Evolutionary conservation across 2,113 vertebrate genomes (phyloP).

Genomic region (Mystacornis crossleyi): DNA sequence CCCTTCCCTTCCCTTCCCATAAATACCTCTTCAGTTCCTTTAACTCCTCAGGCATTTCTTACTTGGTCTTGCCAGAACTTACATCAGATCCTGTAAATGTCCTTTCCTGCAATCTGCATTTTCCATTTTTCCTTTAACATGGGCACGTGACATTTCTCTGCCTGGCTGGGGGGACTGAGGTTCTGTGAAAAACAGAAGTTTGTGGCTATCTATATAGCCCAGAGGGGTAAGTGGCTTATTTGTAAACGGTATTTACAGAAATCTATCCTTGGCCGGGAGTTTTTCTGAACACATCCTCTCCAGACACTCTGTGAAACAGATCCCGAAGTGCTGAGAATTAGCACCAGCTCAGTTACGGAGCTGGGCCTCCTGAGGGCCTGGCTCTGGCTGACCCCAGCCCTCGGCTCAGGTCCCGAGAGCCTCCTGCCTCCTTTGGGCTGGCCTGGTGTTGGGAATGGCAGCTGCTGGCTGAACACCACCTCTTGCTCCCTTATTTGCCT

Average conservation of each 20-base stretch:
- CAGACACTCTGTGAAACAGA: background rate
- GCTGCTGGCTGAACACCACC: background rate
- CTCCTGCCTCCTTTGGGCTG: background rate
- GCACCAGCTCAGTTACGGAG: accelerated
- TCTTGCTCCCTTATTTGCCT: accelerated
- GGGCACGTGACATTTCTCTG: background rate
- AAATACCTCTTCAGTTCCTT: background rate
- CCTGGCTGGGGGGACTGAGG: background rate
- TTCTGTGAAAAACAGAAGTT: background rate
- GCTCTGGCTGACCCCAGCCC: background rate
- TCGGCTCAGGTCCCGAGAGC: no score
- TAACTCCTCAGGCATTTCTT: background rate
- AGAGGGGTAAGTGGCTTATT: background rate
- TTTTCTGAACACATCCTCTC: background rate
- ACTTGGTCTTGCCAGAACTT: background rate
- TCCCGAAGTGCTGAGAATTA: background rate
- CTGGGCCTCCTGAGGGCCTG: background rate
- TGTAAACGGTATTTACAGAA: background rate
- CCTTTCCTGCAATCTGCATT: background rate
- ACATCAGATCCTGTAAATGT: background rate
- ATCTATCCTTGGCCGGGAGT: background rate
- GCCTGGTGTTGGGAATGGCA: background rate
- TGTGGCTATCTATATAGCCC: background rate
- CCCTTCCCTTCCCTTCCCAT: no score
- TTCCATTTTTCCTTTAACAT: background rate